Evolutionary conservation across 92 coral and sea anemone genomes (phyloP), one percentile per base, ranked within the genome.

Genomic region (Epizoanthus ramosus): DNA sequence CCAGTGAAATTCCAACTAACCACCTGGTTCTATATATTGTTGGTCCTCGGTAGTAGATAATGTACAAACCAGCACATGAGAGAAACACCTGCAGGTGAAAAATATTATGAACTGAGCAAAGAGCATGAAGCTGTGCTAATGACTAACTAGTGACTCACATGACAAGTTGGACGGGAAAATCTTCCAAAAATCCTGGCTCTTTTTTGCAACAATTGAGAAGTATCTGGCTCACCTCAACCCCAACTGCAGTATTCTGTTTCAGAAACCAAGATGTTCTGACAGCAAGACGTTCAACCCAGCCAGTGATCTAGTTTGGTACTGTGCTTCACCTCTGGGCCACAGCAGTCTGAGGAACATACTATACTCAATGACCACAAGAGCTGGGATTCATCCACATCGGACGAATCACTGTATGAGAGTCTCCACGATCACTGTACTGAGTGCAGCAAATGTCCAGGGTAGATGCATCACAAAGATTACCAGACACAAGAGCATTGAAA

Each of bases 381-480:
- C 92, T n/a, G 83, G 88, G 25, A 85, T 47, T 8, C 79, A 71
- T 15, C 89, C 87, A 14, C 37, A 81, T 57, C 33, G 63, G 21
- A 74, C 87, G 25, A 89, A 75, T 52, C 87, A 89, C 84, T 85
- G 84, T 12, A 77, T 86, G 50, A 83, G 93, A 60, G 90, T 88
- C 8, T 83, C 87, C 75, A 86, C 87, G 0, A 82, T 86, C 23
- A 83, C 88, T 25, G 75, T 86, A 52, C 54, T 90, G 41, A 82
- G 88, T 8, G 87, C 88, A 12, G 85, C 81, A 41, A 90, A 90
- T 47, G 13, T 63, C 81, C 83, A 90, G 41, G 86, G 63, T 68
- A 83, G 77, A 68, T 80, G 81, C 67, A 89, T 85, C 14, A 89
- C 86, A 59, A 90, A 82, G 21, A 69, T 84, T 23, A 83, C 90